Evolutionary conservation across 2,113 vertebrate species (phyloP).

Genomic region (Eurystomus gularis): DNA sequence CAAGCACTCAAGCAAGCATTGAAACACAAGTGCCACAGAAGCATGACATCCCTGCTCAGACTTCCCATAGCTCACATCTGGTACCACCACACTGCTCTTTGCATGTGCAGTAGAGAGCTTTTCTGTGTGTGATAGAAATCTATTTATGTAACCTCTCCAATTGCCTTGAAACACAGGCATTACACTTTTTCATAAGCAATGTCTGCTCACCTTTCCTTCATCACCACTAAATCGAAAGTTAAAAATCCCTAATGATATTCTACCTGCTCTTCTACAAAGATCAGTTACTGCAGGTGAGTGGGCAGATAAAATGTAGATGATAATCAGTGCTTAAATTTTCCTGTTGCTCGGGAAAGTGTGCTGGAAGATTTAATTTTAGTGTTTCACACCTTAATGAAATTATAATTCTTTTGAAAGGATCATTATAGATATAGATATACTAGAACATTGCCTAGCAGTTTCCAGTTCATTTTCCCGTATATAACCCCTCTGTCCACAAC

Average conservation of each 20-base stretch:
- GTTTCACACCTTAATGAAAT: background rate
- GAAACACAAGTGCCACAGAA: background rate
- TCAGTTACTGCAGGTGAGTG: background rate
- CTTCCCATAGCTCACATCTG: background rate
- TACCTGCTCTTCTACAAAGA: background rate
- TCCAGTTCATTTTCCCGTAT: background rate
- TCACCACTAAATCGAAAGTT: background rate
- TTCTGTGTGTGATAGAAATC: background rate
- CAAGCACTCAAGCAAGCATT: background rate
- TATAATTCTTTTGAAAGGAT: too few relatives aligned
- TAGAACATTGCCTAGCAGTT: background rate
- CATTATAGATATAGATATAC: background rate
- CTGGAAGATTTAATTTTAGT: background rate
- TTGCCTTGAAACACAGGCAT: background rate
- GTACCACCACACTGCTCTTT: background rate
- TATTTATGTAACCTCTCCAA: background rate
- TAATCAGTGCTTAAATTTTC: background rate
- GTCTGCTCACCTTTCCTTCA: background rate
- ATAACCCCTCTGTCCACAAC: background rate
- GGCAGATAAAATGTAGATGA: background rate
- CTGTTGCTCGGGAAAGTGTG: background rate
- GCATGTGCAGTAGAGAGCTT: rapidly evolving
- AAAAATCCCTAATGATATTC: background rate
- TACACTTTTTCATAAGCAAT: background rate
- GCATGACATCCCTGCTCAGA: background rate